A percentile compares a stretch with the other conserved stretches of the same genome.
These are phyloP conservation scores for Heliocidaris tuberculata DNA, from an alignment of 35 echinoderm and acorn worm genomes.

Conservation along the genomic window DNA sequence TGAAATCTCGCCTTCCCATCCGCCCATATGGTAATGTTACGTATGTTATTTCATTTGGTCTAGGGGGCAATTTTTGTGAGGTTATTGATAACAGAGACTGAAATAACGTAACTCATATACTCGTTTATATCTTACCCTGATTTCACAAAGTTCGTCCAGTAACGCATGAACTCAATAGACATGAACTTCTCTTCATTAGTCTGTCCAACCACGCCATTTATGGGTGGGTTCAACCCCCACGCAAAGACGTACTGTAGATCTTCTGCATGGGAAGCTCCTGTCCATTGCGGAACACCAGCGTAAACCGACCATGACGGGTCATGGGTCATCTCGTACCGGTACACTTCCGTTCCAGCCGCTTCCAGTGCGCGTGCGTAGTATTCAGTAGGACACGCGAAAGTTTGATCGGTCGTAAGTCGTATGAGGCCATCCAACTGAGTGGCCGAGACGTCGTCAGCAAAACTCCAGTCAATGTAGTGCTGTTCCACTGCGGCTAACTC, in stretches of 20 bases:
- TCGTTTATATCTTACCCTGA: slow-evolving; percentile 71
- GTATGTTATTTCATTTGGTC: too few species aligned
- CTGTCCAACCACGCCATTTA: not conserved
- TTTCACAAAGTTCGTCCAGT: slow-evolving; percentile 89
- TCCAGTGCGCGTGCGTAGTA: slow-evolving; percentile 46
- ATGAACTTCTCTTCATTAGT: slow-evolving; percentile 63
- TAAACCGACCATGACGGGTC: slow-evolving; percentile 53
- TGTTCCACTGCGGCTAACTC: slow-evolving; percentile 60
- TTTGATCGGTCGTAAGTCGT: slow-evolving; percentile 64
- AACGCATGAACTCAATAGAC: slow-evolving; percentile 69
- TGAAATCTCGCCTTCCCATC: too few species aligned
- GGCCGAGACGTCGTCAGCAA: slow-evolving; percentile 60
- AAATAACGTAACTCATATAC: not conserved
- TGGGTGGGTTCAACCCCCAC: not conserved
- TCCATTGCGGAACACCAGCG: not conserved
- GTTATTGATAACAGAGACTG: too few species aligned
- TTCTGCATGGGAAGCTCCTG: slow-evolving; percentile 65
- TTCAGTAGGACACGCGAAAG: slow-evolving; percentile 74
- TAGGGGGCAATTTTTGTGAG: too few species aligned
- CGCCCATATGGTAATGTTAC: too few species aligned
- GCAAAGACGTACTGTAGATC: slow-evolving; percentile 83
- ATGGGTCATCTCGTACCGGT: slow-evolving; percentile 80
- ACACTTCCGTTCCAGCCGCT: slow-evolving; percentile 52
- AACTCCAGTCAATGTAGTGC: slow-evolving; percentile 76
- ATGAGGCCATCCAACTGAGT: slow-evolving; percentile 61